These are phyloP conservation scores for Platygyra sinensis DNA, from an alignment of 64 coral and sea anemone species.

Conservation along the genomic window DNA sequence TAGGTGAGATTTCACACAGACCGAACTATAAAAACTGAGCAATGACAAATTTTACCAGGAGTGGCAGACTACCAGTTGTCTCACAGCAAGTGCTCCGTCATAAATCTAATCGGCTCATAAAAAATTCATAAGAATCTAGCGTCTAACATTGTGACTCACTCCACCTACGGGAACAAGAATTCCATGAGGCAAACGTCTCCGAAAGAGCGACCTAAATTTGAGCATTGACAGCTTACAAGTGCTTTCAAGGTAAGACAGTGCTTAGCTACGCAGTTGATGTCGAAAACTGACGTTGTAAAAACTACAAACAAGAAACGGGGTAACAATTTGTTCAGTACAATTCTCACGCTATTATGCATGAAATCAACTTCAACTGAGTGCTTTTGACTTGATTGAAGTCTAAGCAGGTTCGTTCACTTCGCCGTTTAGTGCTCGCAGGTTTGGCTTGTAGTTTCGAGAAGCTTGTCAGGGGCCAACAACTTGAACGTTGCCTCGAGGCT, in stretches of 20 bases:
- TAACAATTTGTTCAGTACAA: background rate
- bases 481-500: background rate
- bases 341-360: background rate
- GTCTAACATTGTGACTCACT: constrained; percentile 2
- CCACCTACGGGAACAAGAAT: background rate
- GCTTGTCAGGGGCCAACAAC: no score
- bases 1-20: background rate
- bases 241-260: background rate
- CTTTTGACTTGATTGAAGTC: background rate
- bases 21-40: background rate
- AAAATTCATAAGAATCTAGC: constrained; percentile 19
- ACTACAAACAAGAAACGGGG: background rate
- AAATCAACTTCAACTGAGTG: background rate
- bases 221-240: no score
- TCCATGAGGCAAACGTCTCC: background rate
- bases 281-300: background rate
- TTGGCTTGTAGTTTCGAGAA: no score
- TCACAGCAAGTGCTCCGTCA: constrained; percentile 13
- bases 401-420: background rate
- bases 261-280: background rate
- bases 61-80: background rate
- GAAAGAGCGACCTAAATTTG: background rate
- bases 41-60: background rate
- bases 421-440: no score
- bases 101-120: constrained; percentile 29